Evolutionary conservation across 2,113 vertebrate species (phyloP).

Genomic region (Rhagologus leucostigma): DNA sequence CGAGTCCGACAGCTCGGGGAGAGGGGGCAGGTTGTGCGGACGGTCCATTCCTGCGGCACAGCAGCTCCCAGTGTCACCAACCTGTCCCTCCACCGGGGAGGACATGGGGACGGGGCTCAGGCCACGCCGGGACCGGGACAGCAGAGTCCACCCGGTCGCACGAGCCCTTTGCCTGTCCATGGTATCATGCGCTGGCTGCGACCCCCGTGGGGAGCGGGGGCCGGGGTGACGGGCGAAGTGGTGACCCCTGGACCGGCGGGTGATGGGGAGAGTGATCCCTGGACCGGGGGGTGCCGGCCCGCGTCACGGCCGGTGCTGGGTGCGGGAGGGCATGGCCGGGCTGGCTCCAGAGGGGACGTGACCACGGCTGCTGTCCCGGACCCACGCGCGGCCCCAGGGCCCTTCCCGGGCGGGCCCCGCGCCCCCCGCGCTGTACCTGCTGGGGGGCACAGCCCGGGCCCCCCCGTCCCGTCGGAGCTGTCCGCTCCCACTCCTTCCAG

Average conservation of each 20-base stretch:
- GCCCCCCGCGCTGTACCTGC: neutral
- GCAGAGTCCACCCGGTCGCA: neutral
- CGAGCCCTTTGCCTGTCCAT: rapidly evolving
- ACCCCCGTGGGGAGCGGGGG: neutral
- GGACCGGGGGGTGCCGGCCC: neutral
- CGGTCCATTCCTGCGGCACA: neutral
- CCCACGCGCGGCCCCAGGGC: neutral
- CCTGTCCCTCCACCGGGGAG: neutral
- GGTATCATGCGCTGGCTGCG: too few species aligned
- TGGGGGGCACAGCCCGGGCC: neutral
- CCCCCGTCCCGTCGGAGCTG: neutral
- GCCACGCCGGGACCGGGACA: too few species aligned
- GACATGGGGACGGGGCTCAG: neutral
- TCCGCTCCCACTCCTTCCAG: neutral
- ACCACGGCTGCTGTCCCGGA: neutral
- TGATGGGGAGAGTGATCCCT: neutral
- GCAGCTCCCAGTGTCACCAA: neutral
- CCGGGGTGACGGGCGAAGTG: neutral
- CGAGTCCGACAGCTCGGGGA: neutral
- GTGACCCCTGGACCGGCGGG: neutral
- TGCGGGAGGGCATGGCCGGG: neutral
- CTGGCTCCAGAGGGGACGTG: neutral
- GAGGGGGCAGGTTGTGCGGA: neutral
- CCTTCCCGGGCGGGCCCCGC: neutral
- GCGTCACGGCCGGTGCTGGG: neutral